phyloP scores from a whole-genome alignment of 1,140 invertebrate species.

The Spodoptera frugiperda region DNA sequence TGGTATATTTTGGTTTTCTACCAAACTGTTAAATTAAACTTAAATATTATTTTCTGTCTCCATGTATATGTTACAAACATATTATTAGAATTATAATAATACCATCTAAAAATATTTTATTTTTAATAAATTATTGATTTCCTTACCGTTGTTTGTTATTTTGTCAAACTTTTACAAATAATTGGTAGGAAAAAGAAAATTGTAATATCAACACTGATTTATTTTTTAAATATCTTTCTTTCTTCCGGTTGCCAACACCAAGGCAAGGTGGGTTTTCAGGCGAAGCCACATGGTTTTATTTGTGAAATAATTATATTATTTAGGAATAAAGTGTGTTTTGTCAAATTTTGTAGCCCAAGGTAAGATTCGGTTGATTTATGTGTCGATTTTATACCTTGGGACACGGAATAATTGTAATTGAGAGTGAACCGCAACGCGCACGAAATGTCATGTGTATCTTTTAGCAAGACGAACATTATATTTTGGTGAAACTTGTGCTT shows the following conservation, averaged over 20 bases:
- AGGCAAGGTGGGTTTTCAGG: conserved; percentile 79
- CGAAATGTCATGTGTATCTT: conserved; percentile 26
- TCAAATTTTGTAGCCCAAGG: conserved; percentile 29
- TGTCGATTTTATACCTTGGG: neutral
- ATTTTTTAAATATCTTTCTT: conserved; percentile 66
- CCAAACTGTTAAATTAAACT: no score
- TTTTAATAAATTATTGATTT: no score
- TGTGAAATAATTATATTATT: conserved; percentile 49
- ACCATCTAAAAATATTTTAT: no score
- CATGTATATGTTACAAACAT: no score
- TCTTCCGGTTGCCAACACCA: conserved; percentile 80
- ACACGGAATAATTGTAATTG: neutral
- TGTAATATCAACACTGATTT: conserved; percentile 44
- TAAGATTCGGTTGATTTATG: conserved; percentile 12
- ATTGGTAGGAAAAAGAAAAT: no score
- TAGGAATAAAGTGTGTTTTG: conserved; percentile 33
- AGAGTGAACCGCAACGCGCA: conserved; percentile 8
- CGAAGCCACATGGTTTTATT: conserved; percentile 74
- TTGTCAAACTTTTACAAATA: no score
- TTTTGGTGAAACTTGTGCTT: no score
- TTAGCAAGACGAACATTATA: neutral
- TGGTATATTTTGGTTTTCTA: no score
- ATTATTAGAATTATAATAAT: no score
- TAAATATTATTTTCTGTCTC: no score
- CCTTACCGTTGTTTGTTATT: neutral